A percentile compares a stretch with the other conserved stretches of the same genome.
Evolutionary conservation across 1,140 invertebrate species (phyloP).

Genomic region (Fopius arisanus): DNA sequence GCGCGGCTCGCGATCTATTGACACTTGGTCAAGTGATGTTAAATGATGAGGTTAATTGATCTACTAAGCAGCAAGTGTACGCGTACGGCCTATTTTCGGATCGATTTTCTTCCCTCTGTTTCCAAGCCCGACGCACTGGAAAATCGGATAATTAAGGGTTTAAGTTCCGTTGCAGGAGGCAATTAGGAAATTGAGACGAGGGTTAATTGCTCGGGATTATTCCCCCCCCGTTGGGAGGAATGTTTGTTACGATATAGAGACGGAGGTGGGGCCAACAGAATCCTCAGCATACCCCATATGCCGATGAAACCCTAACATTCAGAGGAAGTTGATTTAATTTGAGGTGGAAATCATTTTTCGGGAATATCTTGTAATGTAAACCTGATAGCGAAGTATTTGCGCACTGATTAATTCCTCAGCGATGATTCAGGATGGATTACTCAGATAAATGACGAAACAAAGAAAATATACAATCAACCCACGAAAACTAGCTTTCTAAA

Average conservation of each 20-base stretch:
- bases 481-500: not conserved
- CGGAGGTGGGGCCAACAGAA: too few species aligned
- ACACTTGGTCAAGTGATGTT: slow-evolving; percentile 60
- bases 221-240: not conserved
- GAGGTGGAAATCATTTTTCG: too few species aligned
- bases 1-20: slow-evolving; percentile 46
- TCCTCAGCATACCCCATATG: too few species aligned
- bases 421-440: too few species aligned
- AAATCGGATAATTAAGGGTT: not conserved
- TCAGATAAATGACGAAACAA: too few species aligned
- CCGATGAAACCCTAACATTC: too few species aligned
- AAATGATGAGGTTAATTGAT: slow-evolving; percentile 53
- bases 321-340: too few species aligned
- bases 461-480: not conserved
- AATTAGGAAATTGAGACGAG: not conserved
- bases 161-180: not conserved
- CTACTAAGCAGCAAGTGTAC: not conserved
- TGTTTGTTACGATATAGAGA: too few species aligned
- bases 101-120: not conserved
- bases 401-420: too few species aligned
- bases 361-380: too few species aligned
- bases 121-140: not conserved
- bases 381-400: too few species aligned
- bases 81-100: not conserved
- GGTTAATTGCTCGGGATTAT: not conserved